phyloP scores from a whole-genome alignment of 2,797 vertebrate genomes.

The Myotis daubentonii region DNA sequence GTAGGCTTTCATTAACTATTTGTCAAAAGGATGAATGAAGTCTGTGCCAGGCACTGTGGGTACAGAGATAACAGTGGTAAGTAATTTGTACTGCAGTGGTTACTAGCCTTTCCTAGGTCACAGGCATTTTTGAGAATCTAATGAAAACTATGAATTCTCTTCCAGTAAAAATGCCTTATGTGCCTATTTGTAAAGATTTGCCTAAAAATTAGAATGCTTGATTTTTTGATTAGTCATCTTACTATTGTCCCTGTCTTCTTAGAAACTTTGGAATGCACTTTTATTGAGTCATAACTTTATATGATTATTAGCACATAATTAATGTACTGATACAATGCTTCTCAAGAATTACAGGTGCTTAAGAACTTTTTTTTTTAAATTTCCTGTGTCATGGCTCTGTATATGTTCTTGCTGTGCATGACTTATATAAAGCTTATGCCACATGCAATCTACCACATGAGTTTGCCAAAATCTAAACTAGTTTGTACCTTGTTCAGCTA shows the following conservation, averaged over 20 bases:
- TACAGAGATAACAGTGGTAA: background rate
- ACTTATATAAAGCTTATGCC: background rate
- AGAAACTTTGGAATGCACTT: background rate
- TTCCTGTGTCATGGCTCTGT: background rate
- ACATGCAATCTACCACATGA: background rate
- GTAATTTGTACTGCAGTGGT: background rate
- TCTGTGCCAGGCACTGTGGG: background rate
- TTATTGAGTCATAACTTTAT: constrained; percentile 14
- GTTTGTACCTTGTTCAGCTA: background rate
- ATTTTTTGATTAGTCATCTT: background rate
- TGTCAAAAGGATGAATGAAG: constrained; percentile 12
- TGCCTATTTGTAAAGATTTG: background rate
- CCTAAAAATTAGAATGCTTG: background rate
- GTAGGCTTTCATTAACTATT: constrained; percentile 7
- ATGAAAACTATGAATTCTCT: background rate
- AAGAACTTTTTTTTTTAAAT: background rate
- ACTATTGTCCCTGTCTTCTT: background rate
- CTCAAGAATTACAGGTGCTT: background rate
- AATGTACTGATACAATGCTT: background rate
- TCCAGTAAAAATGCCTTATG: background rate
- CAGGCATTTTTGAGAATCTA: background rate
- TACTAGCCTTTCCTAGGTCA: background rate
- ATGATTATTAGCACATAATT: background rate
- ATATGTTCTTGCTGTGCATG: background rate
- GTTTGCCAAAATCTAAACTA: background rate